These are phyloP conservation scores for Probosciger aterrimus DNA, from an alignment of 2,113 vertebrate species.

Conservation along the genomic window DNA sequence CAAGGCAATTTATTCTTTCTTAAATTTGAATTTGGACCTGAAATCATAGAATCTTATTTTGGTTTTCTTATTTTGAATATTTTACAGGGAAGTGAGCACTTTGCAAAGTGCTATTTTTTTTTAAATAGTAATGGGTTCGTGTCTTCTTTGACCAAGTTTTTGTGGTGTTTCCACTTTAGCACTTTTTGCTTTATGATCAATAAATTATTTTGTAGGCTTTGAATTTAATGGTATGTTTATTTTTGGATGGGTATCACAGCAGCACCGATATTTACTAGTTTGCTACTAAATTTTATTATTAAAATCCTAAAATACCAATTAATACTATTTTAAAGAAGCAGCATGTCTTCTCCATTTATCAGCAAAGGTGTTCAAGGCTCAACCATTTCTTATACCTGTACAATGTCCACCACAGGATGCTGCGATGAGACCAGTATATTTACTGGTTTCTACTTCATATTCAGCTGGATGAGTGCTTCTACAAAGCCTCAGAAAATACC, in stretches of 20 bases:
- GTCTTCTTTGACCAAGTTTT: neutral
- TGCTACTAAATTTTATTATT: neutral
- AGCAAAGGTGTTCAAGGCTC: neutral
- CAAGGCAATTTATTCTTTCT: conserved; percentile 2
- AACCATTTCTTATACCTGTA: neutral
- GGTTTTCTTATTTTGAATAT: neutral
- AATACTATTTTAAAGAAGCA: neutral
- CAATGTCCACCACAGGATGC: neutral
- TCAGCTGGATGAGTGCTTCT: neutral
- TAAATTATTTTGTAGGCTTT: neutral
- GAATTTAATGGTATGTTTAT: neutral
- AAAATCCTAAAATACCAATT: neutral
- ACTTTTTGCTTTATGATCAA: neutral
- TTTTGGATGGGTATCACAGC: neutral
- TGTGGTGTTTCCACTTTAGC: neutral
- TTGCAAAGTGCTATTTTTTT: neutral
- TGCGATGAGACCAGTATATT: neutral
- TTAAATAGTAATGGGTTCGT: neutral
- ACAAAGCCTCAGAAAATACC: neutral
- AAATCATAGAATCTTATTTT: neutral
- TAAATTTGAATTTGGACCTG: neutral
- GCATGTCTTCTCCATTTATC: neutral
- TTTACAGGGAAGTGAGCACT: neutral
- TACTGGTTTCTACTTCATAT: neutral
- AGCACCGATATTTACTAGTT: neutral